Percentiles rank a stretch among this genome's conserved stretches.
These are phyloP conservation scores for Hafferia zeledoni DNA, from an alignment of 2,797 vertebrate species.

Conservation along the genomic window DNA sequence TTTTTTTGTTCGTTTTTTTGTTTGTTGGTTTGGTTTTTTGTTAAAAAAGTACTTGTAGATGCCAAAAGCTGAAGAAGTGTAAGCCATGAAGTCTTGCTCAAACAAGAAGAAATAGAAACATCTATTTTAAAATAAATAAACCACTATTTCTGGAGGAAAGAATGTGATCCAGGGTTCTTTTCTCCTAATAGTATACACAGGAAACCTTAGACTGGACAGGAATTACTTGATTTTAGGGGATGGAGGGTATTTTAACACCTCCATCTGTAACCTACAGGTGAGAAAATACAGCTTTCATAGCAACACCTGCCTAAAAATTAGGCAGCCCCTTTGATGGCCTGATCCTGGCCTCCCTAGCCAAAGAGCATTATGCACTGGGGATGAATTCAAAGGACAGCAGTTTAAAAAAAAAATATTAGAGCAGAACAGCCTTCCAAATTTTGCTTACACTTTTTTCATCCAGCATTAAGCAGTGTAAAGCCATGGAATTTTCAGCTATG, in stretches of 20 bases:
- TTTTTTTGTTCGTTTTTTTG: background rate
- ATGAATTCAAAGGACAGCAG: background rate
- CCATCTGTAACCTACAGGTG: background rate
- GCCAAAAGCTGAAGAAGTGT: background rate
- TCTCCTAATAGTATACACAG: accelerated
- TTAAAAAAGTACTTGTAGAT: background rate
- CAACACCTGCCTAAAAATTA: background rate
- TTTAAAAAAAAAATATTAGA: background rate
- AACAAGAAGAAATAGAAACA: background rate
- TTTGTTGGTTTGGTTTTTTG: background rate
- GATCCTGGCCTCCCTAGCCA: background rate
- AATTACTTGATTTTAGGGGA: background rate
- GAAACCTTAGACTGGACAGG: background rate
- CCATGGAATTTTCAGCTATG: background rate
- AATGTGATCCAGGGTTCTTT: background rate
- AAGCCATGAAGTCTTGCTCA: background rate
- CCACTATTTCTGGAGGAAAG: background rate
- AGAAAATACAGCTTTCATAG: background rate
- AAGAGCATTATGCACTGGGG: background rate
- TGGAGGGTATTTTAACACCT: background rate
- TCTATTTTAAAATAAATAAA: background rate
- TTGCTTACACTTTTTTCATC: background rate
- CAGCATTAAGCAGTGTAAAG: background rate
- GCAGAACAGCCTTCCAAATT: background rate
- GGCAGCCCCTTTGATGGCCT: background rate